Conservation (phyloP, 2,888 invertebrate species). For the Onchidella celtica region DNA sequence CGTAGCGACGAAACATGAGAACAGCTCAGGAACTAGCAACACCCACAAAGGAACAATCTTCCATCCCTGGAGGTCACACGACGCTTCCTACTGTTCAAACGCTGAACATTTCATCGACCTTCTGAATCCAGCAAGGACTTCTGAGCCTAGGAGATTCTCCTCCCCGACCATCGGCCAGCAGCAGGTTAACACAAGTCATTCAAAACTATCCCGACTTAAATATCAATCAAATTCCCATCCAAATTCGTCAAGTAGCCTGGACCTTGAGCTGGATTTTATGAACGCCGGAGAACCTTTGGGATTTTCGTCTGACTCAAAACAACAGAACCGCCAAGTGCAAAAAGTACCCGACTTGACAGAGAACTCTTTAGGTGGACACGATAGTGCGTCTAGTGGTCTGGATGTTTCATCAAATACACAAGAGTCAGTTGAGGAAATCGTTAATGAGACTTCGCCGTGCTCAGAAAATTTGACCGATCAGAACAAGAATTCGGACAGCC, state of each 20-base stretch:
- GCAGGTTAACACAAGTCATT: neutral
- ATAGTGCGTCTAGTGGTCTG: neutral
- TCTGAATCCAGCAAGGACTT: neutral
- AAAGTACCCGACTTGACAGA: neutral
- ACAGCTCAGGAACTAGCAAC: neutral
- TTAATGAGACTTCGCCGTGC: neutral
- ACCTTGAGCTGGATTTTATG: slow-evolving; percentile 44
- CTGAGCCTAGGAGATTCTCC: neutral
- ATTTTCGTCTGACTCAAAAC: neutral
- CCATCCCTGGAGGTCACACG: no score
- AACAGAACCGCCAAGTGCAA: neutral
- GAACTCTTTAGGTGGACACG: neutral
- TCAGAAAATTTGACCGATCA: neutral
- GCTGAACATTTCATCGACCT: neutral
- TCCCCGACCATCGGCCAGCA: neutral
- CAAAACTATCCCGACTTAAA: slow-evolving; percentile 17
- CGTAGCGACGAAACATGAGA: neutral
- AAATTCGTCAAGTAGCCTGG: slow-evolving; percentile 31
- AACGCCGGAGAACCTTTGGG: slow-evolving; percentile 34
- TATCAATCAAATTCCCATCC: slow-evolving; percentile 19
- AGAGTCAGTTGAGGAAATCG: neutral
- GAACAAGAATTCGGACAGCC: neutral
- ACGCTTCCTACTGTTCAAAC: neutral
- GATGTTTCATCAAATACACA: neutral
- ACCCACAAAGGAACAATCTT: neutral